Conservation (phyloP, 2,888 invertebrate species). For the Phaedon cochleariae region DNA sequence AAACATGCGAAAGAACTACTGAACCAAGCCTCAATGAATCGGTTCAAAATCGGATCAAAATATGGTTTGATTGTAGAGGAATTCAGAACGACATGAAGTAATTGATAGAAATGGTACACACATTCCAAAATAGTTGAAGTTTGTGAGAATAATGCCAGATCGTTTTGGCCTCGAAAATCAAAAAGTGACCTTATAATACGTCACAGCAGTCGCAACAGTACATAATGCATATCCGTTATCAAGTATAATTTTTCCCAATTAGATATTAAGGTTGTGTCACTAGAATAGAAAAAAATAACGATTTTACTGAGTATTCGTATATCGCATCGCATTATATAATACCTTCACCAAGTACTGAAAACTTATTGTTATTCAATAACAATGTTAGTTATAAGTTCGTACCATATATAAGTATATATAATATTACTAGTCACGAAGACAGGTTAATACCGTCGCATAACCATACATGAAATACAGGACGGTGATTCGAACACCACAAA, state of each 20-base stretch:
- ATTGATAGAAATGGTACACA: background rate
- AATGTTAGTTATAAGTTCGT: constrained; percentile 21
- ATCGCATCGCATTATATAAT: constrained; percentile 27
- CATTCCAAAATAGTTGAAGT: background rate
- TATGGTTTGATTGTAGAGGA: too few relatives aligned
- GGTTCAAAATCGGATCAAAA: too few relatives aligned
- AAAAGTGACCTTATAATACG: constrained; percentile 39
- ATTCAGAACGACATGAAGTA: background rate
- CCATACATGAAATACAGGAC: background rate
- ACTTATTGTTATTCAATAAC: constrained; percentile 29
- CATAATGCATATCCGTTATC: constrained; percentile 33
- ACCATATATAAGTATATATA: background rate
- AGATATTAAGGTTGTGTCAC: constrained; percentile 29
- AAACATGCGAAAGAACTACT: too few relatives aligned
- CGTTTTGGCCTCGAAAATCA: constrained; percentile 44
- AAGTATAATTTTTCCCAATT: constrained; percentile 35
- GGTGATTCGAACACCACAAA: too few relatives aligned
- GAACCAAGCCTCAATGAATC: too few relatives aligned
- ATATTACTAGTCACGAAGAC: background rate
- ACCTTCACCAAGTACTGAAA: constrained; percentile 21
- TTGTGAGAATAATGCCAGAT: constrained; percentile 8
- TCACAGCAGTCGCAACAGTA: constrained; percentile 30
- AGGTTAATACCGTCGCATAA: background rate
- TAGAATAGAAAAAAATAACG: constrained; percentile 24
- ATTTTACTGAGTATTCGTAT: constrained; percentile 23